Base-by-base conservation (phyloP, 2,797 vertebrate genomes). In the Euthynnus affinis region DNA sequence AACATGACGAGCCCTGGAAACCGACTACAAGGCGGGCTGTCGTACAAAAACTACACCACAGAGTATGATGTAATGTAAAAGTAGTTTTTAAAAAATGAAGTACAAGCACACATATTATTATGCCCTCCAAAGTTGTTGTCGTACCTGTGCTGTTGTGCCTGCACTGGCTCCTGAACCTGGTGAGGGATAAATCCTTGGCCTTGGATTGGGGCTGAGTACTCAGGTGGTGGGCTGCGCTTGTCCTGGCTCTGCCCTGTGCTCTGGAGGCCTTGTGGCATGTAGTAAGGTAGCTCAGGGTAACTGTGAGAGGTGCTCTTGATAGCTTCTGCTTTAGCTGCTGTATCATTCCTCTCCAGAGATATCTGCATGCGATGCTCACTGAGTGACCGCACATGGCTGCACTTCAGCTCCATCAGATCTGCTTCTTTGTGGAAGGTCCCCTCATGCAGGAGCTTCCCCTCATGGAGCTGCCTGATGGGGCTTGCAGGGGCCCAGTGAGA, bases 281-380 rank as follows among this genome's bases (percentile, higher is more conserved):
- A 96, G 83, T 95, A 96, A 5, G 95, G 96, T 52, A 99, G 96
- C 93, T 99, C 97, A 0, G 98, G 97, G 86, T 96, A 98, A 92
- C 98, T 99, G 91, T 97, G 96, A n/a, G 97, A 98, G 20, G 95
- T 94, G 56, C 94, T 96, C 92, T 96, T 96, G 34, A 90, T 74
- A 61, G 88, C 83, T 22, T 90, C 90, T 0, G 88, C 94, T 89
- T 94, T 96, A 1, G 85, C 89, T 0, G 90, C 95, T 0, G 67
- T 91, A 10, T 96, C 94, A 0, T 94, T 97, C 78, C 97, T 93
- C 87, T 98, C 97, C 88, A 98, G 92, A 3, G 98, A 98, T 83
- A 99, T 93, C 90, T 98, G 97, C 94, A 98, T 92, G 68, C 96
- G 95, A 46, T 97, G 95, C 84, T 99, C 98, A 0, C 98, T 99